phyloP scores from a whole-genome alignment of 2,113 vertebrate genomes.

The Mohoua ochrocephala region DNA sequence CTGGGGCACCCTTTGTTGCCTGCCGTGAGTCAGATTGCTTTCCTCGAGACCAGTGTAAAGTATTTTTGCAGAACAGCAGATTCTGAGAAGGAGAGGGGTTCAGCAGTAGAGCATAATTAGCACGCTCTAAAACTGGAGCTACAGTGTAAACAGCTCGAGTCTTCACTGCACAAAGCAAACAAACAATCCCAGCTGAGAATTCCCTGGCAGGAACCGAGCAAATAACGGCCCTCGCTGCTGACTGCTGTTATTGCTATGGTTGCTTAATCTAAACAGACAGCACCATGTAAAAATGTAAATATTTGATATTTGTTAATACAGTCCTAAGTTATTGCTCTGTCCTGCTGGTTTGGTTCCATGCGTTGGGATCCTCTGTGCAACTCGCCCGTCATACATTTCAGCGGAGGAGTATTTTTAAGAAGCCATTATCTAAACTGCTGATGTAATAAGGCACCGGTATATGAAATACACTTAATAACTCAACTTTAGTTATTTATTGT shows the following conservation, averaged over 20 bases:
- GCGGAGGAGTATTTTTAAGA: slow-evolving; percentile 58
- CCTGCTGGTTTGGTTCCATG: background rate
- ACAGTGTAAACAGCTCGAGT: slow-evolving; percentile 70
- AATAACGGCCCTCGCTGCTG: background rate
- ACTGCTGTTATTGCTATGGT: slow-evolving; percentile 50
- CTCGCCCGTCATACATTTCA: background rate
- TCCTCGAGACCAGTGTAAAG: background rate
- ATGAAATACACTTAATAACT: slow-evolving; percentile 85
- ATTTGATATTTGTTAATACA: slow-evolving; percentile 73
- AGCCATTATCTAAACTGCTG: slow-evolving; percentile 77
- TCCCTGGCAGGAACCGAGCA: slow-evolving; percentile 58
- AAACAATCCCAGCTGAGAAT: slow-evolving; percentile 74
- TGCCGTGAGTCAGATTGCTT: background rate
- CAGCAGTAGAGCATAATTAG: slow-evolving; percentile 65
- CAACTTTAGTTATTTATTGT: slow-evolving; percentile 80
- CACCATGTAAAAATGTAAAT: slow-evolving; percentile 77
- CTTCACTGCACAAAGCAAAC: slow-evolving; percentile 67
- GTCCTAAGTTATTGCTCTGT: slow-evolving; percentile 59
- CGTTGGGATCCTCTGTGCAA: background rate
- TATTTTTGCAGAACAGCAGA: slow-evolving; percentile 55
- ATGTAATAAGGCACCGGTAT: slow-evolving; percentile 76
- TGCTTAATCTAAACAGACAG: slow-evolving; percentile 72
- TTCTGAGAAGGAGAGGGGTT: slow-evolving; percentile 60
- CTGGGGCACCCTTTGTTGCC: slow-evolving; percentile 1
- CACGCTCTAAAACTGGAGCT: slow-evolving; percentile 73